A percentile compares a stretch with the other conserved stretches of the same genome.
Conservation (phyloP, 2,888 invertebrate genomes). For the Danaus chrysippus region DNA sequence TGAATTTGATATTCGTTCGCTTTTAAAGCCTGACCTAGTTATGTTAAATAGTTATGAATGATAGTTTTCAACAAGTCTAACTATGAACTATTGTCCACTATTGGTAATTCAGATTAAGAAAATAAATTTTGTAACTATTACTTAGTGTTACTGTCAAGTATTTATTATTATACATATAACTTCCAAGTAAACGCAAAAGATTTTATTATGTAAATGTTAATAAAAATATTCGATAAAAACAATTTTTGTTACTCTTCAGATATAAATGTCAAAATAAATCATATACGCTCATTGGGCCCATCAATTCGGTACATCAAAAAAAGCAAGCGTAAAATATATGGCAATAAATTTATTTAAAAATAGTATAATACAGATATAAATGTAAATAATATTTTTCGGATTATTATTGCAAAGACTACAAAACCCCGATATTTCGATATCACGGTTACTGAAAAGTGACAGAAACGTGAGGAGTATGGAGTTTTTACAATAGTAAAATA, state of each 20-base stretch:
- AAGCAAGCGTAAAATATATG: background rate
- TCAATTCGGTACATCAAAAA: background rate
- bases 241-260: too few relatives aligned
- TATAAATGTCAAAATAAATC: too few relatives aligned
- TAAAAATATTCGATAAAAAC: too few relatives aligned
- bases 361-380: background rate
- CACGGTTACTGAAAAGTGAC: too few relatives aligned
- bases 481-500: too few relatives aligned
- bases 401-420: too few relatives aligned
- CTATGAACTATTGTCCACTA: background rate
- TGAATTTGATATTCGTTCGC: background rate
- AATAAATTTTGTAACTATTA: background rate
- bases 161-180: background rate
- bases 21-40: slow-evolving; percentile 4
- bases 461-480: too few relatives aligned
- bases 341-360: background rate
- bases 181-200: background rate
- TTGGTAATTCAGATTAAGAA: background rate
- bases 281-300: background rate
- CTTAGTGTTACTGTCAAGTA: background rate
- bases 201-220: too few relatives aligned
- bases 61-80: background rate
- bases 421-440: too few relatives aligned
- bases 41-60: background rate
- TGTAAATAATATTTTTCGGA: too few relatives aligned